phyloP scores from a whole-genome alignment of 53 echinoderm and acorn worm species.

The Apostichopus leukothele region DNA sequence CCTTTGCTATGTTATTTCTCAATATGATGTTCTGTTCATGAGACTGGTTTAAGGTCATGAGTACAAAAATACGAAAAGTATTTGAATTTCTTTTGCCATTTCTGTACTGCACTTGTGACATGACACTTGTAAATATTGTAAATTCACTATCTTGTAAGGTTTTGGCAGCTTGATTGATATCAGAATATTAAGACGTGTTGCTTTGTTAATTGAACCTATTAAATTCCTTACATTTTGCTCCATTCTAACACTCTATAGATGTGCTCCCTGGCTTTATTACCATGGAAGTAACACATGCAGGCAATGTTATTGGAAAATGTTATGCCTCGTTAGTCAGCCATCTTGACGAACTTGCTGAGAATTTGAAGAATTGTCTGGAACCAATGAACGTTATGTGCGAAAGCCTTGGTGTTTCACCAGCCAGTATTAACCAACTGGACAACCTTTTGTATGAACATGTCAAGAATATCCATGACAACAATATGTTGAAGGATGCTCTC shows the following conservation, averaged over 20 bases:
- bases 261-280: slow-evolving; percentile 5
- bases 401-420: slow-evolving; percentile 67
- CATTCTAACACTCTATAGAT: slow-evolving; percentile 8
- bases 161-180: neutral
- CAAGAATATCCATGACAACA: neutral
- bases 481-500: slow-evolving; percentile 32
- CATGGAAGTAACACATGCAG: slow-evolving; percentile 47
- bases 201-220: neutral
- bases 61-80: no score
- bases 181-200: no score
- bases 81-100: no score
- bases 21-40: no score
- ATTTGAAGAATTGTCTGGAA: slow-evolving; percentile 46
- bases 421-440: slow-evolving; percentile 70
- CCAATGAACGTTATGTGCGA: slow-evolving; percentile 86
- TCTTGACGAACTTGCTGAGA: slow-evolving; percentile 56
- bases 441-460: slow-evolving; percentile 55
- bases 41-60: no score
- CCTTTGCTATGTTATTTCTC: no score
- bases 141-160: neutral
- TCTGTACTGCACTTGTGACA: no score
- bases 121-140: no score
- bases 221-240: neutral
- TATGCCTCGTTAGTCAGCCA: slow-evolving; percentile 46
- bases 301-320: slow-evolving; percentile 23